Base-by-base conservation (phyloP, 2,113 vertebrate species). In the Aegithalos caudatus region DNA sequence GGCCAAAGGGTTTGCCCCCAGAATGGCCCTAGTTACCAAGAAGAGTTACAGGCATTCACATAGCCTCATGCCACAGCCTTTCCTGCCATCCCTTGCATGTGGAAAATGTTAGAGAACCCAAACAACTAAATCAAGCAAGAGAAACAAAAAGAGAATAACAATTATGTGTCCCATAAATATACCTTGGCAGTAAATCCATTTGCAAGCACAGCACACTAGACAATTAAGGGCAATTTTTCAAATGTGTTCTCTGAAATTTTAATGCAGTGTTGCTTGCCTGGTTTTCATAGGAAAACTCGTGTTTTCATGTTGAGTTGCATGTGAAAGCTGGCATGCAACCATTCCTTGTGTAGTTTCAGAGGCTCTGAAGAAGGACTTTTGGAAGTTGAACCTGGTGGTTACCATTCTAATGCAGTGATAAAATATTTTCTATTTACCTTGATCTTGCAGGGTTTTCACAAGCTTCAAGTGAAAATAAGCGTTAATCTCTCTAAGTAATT, bases 391-490 rank as follows among this genome's bases (percentile, higher is more conserved):
- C 77, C 65, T 83, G 38, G 29, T 87, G 29, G 48, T 67, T 69
- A 56, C 78, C 16, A 23, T 84, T 72, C 81, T 81, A 66, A 33
- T 38, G 42, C 42, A 64, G 48, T 79, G 42, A 78, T 40, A 74
- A 96, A 89, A 81, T 82, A 48, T 37, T 35, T 81, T 92, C 77
- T 37, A 35, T 81, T 66, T 94, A 71, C 48, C 86, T 80, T 79
- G 58, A 93, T 95, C 67, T 96, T 27, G 2, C 42, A 81, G 76
- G 15, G 51, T 54, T 96, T 97, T 94, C 94, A 70, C 12, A 81
- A 77, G 40, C 44, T 95, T 78, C 57, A 91, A 60, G 67, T 83
- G 90, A 96, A 97, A 97, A 92, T 92, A 93, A 92, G 88, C 91
- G 77, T 83, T 91, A 96, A 96, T 44, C 90, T 61, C 67, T 94